These are phyloP conservation scores for Mesochorus sp. DNA, from an alignment of 2,888 invertebrate species.

Conservation along the genomic window DNA sequence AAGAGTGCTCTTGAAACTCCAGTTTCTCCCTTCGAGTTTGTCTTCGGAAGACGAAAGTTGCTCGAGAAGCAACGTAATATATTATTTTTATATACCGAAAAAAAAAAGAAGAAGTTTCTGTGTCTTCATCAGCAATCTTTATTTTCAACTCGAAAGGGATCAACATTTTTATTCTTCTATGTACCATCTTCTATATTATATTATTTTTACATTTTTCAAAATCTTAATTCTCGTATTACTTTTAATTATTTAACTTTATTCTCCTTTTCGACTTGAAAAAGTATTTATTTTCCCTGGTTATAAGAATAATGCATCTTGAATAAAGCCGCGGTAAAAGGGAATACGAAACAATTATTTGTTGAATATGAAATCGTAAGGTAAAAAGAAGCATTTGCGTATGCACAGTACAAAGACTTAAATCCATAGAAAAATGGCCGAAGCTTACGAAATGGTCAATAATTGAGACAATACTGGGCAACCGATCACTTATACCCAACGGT, in stretches of 20 bases:
- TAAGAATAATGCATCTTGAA: not conserved
- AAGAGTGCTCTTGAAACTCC: not conserved
- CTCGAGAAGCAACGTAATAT: not conserved
- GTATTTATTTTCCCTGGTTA: not conserved
- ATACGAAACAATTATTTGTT: constrained; percentile 35
- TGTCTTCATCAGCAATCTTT: too few species aligned
- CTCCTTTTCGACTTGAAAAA: too few species aligned
- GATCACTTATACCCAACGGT: too few species aligned
- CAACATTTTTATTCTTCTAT: not conserved
- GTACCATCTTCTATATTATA: not conserved
- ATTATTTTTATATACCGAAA: constrained; percentile 25
- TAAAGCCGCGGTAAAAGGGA: not conserved
- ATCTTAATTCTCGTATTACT: constrained; percentile 17
- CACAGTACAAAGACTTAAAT: not conserved
- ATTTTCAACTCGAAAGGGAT: not conserved
- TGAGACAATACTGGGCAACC: too few species aligned
- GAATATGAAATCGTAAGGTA: constrained; percentile 56
- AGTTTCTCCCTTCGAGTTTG: constrained; percentile 3
- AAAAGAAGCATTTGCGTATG: constrained; percentile 26
- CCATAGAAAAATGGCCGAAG: not conserved
- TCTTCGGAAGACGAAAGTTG: constrained; percentile 25
- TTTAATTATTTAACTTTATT: not conserved
- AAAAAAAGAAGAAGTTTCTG: constrained; percentile 4
- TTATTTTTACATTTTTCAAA: not conserved
- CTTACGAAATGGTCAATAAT: too few species aligned